Percentiles rank a stretch among this genome's conserved stretches.
Evolutionary conservation across 1,140 invertebrate species (phyloP).

Genomic region (Aricia agestis): DNA sequence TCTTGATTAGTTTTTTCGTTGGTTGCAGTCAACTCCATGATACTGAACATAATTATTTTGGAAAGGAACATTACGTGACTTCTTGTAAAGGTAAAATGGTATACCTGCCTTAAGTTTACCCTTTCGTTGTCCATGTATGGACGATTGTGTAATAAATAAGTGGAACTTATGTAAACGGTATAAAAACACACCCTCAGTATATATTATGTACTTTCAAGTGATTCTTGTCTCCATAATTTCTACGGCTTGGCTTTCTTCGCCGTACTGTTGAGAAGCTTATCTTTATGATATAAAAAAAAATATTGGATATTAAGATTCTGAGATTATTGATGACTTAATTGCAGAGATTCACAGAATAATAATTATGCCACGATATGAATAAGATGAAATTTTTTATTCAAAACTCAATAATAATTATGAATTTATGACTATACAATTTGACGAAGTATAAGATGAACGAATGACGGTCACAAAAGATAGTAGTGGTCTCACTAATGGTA

Average conservation of each 20-base stretch:
- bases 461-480: neutral
- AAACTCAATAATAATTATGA: no score
- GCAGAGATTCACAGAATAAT: neutral
- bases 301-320: no score
- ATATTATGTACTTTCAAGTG: neutral
- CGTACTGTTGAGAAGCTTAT: no score
- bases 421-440: no score
- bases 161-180: neutral
- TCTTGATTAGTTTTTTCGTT: no score
- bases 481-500: neutral
- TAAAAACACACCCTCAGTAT: neutral
- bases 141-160: neutral
- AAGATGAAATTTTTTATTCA: no score
- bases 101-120: neutral
- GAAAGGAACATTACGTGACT: neutral
- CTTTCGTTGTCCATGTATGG: constrained; percentile 5
- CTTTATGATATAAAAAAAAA: no score
- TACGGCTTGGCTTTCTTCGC: neutral
- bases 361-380: neutral
- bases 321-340: neutral
- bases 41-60: neutral
- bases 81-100: neutral
- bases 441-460: neutral
- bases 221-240: neutral
- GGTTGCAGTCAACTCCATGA: no score